A percentile compares a stretch with the other conserved stretches of the same genome.
These are phyloP conservation scores for Lepeophtheirus nordmannii DNA, from an alignment of 2,888 invertebrate genomes.

Conservation along the genomic window DNA sequence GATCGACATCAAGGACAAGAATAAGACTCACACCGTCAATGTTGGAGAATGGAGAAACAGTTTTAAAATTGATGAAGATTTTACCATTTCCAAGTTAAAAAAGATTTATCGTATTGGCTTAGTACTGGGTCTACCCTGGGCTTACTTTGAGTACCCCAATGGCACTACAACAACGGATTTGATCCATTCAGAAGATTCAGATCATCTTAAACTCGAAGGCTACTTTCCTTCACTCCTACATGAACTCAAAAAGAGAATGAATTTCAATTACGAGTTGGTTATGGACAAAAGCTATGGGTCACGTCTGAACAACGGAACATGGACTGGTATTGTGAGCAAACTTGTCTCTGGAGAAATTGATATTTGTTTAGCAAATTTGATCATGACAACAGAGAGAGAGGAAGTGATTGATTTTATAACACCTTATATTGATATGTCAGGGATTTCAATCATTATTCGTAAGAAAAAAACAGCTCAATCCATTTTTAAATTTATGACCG, in stretches of 20 bases:
- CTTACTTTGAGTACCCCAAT: constrained; percentile 8
- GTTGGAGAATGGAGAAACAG: constrained; percentile 9
- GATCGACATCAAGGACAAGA: neutral
- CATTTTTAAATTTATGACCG: constrained; percentile 30
- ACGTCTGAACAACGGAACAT: constrained; percentile 34
- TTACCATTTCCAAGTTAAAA: neutral
- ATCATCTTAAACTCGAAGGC: constrained; percentile 27
- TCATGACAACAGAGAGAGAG: constrained; percentile 32
- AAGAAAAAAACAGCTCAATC: constrained; percentile 28
- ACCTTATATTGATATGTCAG: constrained; percentile 32
- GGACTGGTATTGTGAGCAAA: constrained; percentile 31
- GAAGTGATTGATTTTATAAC: constrained; percentile 31
- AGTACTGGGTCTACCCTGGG: constrained; percentile 23
- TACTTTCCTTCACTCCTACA: constrained; percentile 33
- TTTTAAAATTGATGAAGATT: constrained; percentile 1
- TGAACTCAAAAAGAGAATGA: constrained; percentile 51
- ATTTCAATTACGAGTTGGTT: constrained; percentile 63
- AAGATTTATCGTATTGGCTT: constrained; percentile 12
- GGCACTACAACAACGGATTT: neutral
- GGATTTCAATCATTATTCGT: constrained; percentile 30
- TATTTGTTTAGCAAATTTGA: constrained; percentile 29
- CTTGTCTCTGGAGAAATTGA: constrained; percentile 30
- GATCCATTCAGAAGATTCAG: neutral
- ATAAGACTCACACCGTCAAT: neutral
- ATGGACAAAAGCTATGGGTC: constrained; percentile 56